phyloP scores from a whole-genome alignment of 2,113 vertebrate species.

The Varanus komodoensis region DNA sequence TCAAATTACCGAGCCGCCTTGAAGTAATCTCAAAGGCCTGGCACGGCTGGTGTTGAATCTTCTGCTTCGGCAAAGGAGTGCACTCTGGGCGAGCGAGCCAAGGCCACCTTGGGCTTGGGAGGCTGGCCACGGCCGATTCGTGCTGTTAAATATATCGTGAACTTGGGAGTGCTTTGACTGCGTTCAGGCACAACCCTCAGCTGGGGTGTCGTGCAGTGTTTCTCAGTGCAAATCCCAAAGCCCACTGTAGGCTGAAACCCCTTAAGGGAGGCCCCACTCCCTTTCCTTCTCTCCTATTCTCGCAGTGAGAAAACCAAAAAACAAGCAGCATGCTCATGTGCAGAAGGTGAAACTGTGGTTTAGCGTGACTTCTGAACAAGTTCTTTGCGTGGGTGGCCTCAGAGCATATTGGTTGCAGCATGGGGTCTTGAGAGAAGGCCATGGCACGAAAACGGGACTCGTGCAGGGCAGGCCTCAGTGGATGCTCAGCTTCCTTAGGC shows the following conservation, averaged over 20 bases:
- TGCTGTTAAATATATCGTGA: not conserved
- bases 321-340: no score
- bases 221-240: not conserved
- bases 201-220: not conserved
- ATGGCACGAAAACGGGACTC: no score
- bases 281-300: no score
- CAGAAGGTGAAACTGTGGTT: not conserved
- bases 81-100: not conserved
- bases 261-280: no score
- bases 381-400: no score
- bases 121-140: not conserved
- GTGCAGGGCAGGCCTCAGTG: not conserved
- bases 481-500: no score
- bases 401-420: not conserved
- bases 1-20: not conserved
- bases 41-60: not conserved
- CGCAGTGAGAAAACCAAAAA: no score
- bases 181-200: not conserved
- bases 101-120: not conserved
- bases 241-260: no score
- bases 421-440: not conserved
- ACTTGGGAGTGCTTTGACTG: not conserved
- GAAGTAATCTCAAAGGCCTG: constrained; percentile 55
- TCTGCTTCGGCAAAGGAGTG: constrained; percentile 8
- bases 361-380: not conserved